Conservation (phyloP, 1,140 invertebrate species). For the Diploscapter pachys region DNA sequence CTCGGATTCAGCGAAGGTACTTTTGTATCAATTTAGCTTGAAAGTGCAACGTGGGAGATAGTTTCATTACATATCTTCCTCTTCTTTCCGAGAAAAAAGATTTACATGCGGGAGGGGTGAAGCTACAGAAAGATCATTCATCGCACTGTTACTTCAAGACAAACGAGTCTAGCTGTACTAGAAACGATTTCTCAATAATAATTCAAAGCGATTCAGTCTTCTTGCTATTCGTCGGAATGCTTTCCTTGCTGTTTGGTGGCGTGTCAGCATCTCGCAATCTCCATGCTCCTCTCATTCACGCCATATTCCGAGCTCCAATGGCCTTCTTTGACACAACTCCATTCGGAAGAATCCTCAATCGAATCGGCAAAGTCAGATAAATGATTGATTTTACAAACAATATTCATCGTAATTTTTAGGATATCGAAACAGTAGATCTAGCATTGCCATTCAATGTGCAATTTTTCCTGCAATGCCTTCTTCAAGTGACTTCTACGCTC, state of each 20-base stretch:
- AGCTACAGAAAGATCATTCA: too few species aligned
- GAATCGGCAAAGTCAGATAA: slow-evolving; percentile 56
- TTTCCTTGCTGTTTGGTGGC: slow-evolving; percentile 51
- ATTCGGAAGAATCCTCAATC: slow-evolving; percentile 73
- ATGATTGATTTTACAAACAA: not conserved
- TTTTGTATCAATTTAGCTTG: not conserved
- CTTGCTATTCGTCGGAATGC: slow-evolving; percentile 47
- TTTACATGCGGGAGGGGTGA: too few species aligned
- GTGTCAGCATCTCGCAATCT: slow-evolving; percentile 71
- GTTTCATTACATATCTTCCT: not conserved
- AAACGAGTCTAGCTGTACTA: too few species aligned
- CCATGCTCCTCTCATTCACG: slow-evolving; percentile 73
- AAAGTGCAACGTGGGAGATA: too few species aligned
- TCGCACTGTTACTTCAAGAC: too few species aligned
- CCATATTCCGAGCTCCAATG: slow-evolving; percentile 71
- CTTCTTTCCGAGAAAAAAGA: too few species aligned
- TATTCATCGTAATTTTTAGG: slow-evolving; percentile 43
- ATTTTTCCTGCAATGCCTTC: slow-evolving; percentile 57
- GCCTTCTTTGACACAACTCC: slow-evolving; percentile 69
- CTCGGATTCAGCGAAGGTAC: slow-evolving; percentile 50
- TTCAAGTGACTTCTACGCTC: slow-evolving; percentile 64
- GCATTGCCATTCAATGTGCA: slow-evolving; percentile 64
- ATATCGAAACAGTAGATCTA: slow-evolving; percentile 63
- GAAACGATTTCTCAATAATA: not conserved
- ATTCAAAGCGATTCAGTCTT: slow-evolving; percentile 26